A percentile compares a stretch with the other conserved stretches of the same genome.
Evolutionary conservation across 2,113 vertebrate species (phyloP).

Genomic region (Cariama cristata): DNA sequence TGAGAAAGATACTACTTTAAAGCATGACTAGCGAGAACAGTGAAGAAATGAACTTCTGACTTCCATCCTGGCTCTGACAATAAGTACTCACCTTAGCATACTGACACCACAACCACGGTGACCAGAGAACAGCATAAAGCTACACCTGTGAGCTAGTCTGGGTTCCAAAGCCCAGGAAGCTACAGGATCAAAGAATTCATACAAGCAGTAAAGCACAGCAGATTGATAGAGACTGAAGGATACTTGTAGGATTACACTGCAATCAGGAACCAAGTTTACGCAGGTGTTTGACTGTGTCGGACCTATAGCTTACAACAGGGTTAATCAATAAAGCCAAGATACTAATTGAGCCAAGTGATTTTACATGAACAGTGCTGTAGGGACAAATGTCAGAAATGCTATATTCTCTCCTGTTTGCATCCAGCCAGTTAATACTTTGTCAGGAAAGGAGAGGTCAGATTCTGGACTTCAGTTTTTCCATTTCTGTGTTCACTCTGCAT

Average conservation of each 20-base stretch:
- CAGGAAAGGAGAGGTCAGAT: neutral
- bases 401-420: neutral
- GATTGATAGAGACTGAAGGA: rapidly evolving
- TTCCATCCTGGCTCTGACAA: neutral
- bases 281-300: neutral
- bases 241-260: neutral
- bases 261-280: neutral
- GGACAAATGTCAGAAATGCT: neutral
- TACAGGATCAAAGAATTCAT: neutral
- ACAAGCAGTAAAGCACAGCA: neutral
- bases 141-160: neutral
- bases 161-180: neutral
- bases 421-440: neutral
- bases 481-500: neutral
- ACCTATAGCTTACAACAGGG: neutral
- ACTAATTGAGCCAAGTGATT: neutral
- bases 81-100: neutral
- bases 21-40: neutral
- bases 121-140: neutral
- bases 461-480: neutral
- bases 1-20: neutral
- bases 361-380: rapidly evolving
- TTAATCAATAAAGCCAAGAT: neutral
- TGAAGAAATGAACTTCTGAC: neutral
- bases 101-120: rapidly evolving